A percentile compares a stretch with the other conserved stretches of the same genome.
phyloP scores from a whole-genome alignment of 2,797 vertebrate genomes.

The Setipinna tenuifilis region DNA sequence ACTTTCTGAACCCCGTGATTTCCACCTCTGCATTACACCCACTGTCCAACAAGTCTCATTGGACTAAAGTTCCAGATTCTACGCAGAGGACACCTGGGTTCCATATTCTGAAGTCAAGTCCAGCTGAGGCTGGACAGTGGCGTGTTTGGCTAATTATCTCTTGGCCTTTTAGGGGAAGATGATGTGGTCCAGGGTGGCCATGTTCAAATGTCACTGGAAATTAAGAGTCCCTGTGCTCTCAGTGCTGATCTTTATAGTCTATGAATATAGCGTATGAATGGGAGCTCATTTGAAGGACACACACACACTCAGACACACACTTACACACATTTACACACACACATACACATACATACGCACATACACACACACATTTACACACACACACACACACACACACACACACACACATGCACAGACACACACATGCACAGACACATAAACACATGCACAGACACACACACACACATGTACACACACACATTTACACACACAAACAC shows the following conservation, averaged over 20 bases:
- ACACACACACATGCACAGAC: background rate
- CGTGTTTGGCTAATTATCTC: background rate
- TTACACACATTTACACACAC: background rate
- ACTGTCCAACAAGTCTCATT: no score
- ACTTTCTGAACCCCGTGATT: no score
- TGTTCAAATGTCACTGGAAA: background rate
- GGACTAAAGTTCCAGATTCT: no score
- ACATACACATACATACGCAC: background rate
- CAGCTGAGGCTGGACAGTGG: background rate
- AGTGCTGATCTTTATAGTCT: background rate
- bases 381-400: background rate
- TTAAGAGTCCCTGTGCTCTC: background rate
- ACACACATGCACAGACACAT: background rate
- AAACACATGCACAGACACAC: background rate
- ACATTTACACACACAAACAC: slow-evolving; percentile 1
- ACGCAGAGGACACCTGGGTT: no score
- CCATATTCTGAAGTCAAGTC: no score
- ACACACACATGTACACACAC: background rate
- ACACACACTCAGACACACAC: background rate
- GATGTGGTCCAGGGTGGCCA: background rate
- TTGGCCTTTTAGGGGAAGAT: no score
- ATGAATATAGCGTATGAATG: background rate
- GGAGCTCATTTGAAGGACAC: background rate
- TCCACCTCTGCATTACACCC: no score
- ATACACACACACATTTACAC: background rate